Evolutionary conservation across 1,140 invertebrate species (phyloP).

Genomic region (Magallana angulata): DNA sequence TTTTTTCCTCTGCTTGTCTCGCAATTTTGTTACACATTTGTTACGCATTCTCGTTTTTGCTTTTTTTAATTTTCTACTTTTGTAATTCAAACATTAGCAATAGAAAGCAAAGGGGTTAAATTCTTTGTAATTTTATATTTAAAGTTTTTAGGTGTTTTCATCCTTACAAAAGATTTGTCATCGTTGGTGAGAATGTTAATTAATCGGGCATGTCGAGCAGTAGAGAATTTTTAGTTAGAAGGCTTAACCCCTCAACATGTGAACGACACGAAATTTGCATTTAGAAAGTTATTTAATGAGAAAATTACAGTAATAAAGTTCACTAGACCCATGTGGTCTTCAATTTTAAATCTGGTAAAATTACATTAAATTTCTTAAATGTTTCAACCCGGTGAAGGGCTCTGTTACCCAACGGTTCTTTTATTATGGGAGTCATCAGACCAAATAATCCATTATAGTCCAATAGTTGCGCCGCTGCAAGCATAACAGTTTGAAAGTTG

Average conservation of each 20-base stretch:
- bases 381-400: conserved; percentile 20
- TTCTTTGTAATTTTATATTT: neutral
- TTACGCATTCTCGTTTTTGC: too few species aligned
- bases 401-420: conserved; percentile 31
- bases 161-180: conserved; percentile 11
- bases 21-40: too few species aligned
- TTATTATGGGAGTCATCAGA: conserved; percentile 12
- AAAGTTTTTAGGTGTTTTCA: conserved; percentile 3
- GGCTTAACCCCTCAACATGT: conserved; percentile 35
- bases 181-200: conserved; percentile 12
- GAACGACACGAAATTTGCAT: conserved; percentile 35
- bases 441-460: conserved; percentile 29
- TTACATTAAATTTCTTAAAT: conserved; percentile 39
- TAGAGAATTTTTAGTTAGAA: conserved; percentile 13
- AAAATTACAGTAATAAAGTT: conserved; percentile 38
- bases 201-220: conserved; percentile 9
- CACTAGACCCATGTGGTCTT: conserved; percentile 27
- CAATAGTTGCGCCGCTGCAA: conserved; percentile 22
- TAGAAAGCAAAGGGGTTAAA: conserved; percentile 1
- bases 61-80: too few species aligned
- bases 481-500: conserved; percentile 19
- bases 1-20: too few species aligned
- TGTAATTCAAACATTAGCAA: neutral
- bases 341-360: conserved; percentile 37
- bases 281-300: conserved; percentile 38